Percentiles rank a stretch among this genome's conserved stretches.
phyloP scores from a whole-genome alignment of 2,113 vertebrate species.

The Isurus oxyrinchus region DNA sequence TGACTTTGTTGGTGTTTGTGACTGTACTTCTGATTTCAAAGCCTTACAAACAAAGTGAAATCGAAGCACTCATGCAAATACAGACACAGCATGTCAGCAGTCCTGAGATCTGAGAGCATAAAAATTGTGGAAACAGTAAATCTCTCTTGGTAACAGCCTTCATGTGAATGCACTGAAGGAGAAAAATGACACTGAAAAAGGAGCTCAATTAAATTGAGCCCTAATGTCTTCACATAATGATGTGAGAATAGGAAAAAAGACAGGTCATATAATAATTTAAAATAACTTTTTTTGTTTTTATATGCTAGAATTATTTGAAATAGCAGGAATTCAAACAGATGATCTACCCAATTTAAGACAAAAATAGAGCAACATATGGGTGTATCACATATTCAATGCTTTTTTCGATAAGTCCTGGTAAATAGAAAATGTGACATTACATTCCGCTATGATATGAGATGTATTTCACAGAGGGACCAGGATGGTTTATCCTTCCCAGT shows the following conservation, averaged over 20 bases:
- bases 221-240: neutral
- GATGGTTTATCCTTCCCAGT: neutral
- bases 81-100: conserved; percentile 21
- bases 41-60: conserved; percentile 33
- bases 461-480: neutral
- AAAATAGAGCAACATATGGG: neutral
- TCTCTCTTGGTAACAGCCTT: neutral
- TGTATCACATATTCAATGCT: neutral
- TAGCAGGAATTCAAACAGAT: conserved; percentile 20
- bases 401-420: conserved; percentile 2
- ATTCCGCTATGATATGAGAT: neutral
- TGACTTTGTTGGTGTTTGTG: conserved; percentile 21
- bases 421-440: neutral
- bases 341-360: neutral
- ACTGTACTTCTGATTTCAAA: conserved; percentile 22
- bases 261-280: neutral
- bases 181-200: conserved; percentile 7
- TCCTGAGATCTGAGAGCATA: neutral
- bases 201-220: conserved; percentile 17
- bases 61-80: conserved; percentile 32
- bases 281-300: neutral
- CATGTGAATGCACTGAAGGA: neutral
- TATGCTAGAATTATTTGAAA: neutral
- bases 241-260: neutral
- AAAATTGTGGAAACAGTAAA: conserved; percentile 13